Evolutionary conservation across 2,113 vertebrate genomes (phyloP), one percentile per base, ranked within the genome.

Genomic region (Scopus umbretta): DNA sequence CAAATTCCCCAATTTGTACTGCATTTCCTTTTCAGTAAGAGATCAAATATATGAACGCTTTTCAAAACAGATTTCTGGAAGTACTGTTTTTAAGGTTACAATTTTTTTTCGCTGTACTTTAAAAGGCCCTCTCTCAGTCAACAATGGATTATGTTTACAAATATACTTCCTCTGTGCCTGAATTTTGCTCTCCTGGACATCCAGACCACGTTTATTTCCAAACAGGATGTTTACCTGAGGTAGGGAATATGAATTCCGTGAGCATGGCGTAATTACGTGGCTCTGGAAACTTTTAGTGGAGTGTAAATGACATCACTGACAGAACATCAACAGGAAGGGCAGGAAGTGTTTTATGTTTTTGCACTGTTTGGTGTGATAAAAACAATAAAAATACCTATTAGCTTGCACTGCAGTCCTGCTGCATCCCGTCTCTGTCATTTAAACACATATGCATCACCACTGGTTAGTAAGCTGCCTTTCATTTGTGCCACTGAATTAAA

Each of bases 141-240:
- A 96, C 96, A 97, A 97, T 96, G 75, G 90, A 91, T 73, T 70
- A 45, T 96, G 94, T 97, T 97, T 97, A 97, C 96, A 91, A 97
- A 91, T 91, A 96, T 88, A 93, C 92, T 97, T 97, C 95, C 97
- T 96, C 72, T 96, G 87, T 90, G 94, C 96, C 90, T 89, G 91
- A 95, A 87, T 95, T 97, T 96, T 6, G 10, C 86, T 97, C 94
- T 97, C 89, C 95, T 97, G 83, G 73, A 96, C 94, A 95, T 95
- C 91, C 92, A 97, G 92, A 94, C 87, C 91, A 90, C 95, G 49
- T 95, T 94, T 95, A 96, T 95, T 97, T 95, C 93, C 95, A 97
- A 97, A 97, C 97, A 97, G 97, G 97, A 98, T 97, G 97, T 97
- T 97, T 98, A 98, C 96, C 91, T 93, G 96, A 97, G 91, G 94